Percentiles rank a stretch among this genome's conserved stretches.
phyloP scores from a whole-genome alignment of 2,113 vertebrate genomes.

The Astatotilapia flaviijosephi region DNA sequence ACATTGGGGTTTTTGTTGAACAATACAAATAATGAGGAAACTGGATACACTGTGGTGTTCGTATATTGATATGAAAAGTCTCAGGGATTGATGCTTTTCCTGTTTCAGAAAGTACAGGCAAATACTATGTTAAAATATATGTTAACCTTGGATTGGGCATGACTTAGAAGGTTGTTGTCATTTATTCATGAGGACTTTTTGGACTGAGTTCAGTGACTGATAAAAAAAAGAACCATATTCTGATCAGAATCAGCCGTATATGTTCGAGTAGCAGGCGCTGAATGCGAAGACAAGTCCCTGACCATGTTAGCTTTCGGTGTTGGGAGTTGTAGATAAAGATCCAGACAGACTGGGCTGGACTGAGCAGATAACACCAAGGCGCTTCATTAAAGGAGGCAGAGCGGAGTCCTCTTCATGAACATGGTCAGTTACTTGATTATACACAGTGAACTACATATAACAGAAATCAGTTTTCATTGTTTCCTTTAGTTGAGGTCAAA shows the following conservation, averaged over 20 bases:
- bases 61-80: neutral
- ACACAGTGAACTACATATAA: neutral
- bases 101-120: neutral
- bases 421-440: neutral
- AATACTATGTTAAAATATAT: neutral
- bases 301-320: neutral
- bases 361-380: neutral
- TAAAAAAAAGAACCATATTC: neutral
- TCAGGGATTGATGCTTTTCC: neutral
- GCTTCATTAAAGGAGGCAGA: neutral
- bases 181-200: neutral
- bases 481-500: neutral
- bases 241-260: neutral
- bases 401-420: neutral
- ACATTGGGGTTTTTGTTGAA: accelerated
- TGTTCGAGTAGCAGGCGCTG: neutral
- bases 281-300: neutral
- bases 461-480: neutral
- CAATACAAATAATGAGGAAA: neutral
- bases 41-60: neutral
- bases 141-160: neutral
- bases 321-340: neutral
- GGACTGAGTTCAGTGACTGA: neutral
- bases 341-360: neutral
- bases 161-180: neutral